Percentiles rank a stretch among this genome's conserved stretches.
phyloP scores from a whole-genome alignment of 2,113 vertebrate genomes.

The Apeltes quadracus region DNA sequence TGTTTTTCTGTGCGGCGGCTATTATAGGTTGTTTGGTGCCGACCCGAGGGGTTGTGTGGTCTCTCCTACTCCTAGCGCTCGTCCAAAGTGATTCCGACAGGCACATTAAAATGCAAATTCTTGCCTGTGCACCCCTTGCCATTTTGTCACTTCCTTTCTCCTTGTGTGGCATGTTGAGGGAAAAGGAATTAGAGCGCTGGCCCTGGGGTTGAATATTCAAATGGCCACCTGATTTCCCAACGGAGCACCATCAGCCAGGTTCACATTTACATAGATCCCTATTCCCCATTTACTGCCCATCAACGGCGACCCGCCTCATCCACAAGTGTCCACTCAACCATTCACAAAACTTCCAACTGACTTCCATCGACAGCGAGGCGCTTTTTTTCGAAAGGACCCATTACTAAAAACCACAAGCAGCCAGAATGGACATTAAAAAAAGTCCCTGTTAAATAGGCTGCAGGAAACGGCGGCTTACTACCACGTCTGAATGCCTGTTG shows the following conservation, averaged over 20 bases:
- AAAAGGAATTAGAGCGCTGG: conserved; percentile 88
- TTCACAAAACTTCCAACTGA: conserved; percentile 33
- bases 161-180: conserved; percentile 84
- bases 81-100: conserved; percentile 80
- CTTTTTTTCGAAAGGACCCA: background rate
- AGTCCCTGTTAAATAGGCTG: conserved; percentile 40
- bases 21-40: conserved; percentile 69
- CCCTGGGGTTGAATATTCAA: conserved; percentile 84
- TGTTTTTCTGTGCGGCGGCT: conserved; percentile 58
- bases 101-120: conserved; percentile 94
- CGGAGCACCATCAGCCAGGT: conserved; percentile 59
- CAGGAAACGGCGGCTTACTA: conserved; percentile 56
- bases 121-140: conserved; percentile 80
- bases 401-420: conserved; percentile 29
- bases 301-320: conserved; percentile 45
- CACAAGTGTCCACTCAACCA: conserved; percentile 28
- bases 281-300: conserved; percentile 64
- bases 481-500: conserved; percentile 26
- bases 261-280: conserved; percentile 64
- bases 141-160: conserved; percentile 88
- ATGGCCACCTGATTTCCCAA: conserved; percentile 75
- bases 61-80: conserved; percentile 59
- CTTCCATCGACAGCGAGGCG: background rate
- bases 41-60: conserved; percentile 66
- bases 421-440: conserved; percentile 18